phyloP scores from a whole-genome alignment of 2,888 invertebrate genomes.

The Leucoptera coffeella region DNA sequence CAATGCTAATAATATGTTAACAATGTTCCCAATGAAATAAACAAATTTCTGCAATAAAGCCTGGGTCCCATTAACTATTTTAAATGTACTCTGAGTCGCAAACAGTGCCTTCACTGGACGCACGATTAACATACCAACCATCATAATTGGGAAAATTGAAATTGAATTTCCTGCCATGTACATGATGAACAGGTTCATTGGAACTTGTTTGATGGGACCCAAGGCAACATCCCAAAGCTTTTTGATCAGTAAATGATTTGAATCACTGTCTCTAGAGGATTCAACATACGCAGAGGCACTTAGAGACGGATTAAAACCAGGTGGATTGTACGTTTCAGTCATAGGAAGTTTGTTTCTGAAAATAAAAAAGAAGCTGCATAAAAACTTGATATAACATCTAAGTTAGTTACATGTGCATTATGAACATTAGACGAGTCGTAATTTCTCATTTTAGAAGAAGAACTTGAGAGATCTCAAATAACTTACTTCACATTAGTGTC shows the following conservation, averaged over 20 bases:
- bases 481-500: constrained; percentile 44
- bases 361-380: no score
- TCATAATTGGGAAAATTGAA: constrained; percentile 99
- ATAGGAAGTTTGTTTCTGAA: no score
- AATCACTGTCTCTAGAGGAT: constrained; percentile 74
- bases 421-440: no score
- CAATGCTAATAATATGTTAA: constrained; percentile 84
- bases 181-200: constrained; percentile 99
- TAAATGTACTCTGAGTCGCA: constrained; percentile 82
- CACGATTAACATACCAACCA: constrained; percentile 99
- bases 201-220: constrained; percentile 91
- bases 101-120: constrained; percentile 94
- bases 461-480: no score
- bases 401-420: no score
- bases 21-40: constrained; percentile 88
- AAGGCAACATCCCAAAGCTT: constrained; percentile 96
- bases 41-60: constrained; percentile 88
- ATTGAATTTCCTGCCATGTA: constrained; percentile 99
- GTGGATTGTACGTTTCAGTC: constrained; percentile 68
- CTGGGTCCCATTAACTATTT: constrained; percentile 90
- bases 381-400: no score
- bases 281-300: constrained; percentile 65
- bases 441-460: no score
- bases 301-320: constrained; percentile 74
- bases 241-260: constrained; percentile 81